Base-by-base conservation (phyloP, 2,888 invertebrate genomes). In the Napeogenes inachia region DNA sequence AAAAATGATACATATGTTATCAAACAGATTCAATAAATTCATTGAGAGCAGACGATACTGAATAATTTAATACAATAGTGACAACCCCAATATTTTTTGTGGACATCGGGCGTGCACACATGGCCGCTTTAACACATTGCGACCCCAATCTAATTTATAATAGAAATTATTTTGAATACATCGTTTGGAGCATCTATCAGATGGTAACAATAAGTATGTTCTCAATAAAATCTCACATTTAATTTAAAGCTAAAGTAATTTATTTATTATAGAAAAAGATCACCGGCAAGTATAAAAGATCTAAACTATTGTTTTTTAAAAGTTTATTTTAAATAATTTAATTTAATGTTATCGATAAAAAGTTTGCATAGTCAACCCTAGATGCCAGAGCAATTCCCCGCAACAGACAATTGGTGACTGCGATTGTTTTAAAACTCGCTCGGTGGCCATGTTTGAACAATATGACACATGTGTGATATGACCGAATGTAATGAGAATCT, bases 331-430 rank as follows among this genome's bases (percentile, higher is more conserved):
- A 21, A 21, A 21, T 21, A 21, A 21, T 21, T 21, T 8, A 38
- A 38, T 38, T 30, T 42, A 32, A 56, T 30, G 42, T 30, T 3
- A 45, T 2, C 13, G 13, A 12, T 21, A n/a, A 13, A 45, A 30
- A 5, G 8, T 13, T 42, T 21, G 13, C 12, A 13, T 47, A 35
- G 60, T 10, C 67, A 67, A 47, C 68, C 68, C 68, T 68, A 59
- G 53, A 46, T 54, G 55, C 30, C 45, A 58, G 56, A 56, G 54
- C 63, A 65, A 65, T 68, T 67, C 64, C 59, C 67, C 59, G 73
- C 71, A 69, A 65, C 72, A 71, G 77, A 82, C 86, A 87, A 86
- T 87, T 86, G 87, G 73, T 72, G 75, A 84, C 88, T 84, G 84
- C 73, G 75, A 76, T 75, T 84, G 85, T 86, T 85, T 85, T 81